Evolutionary conservation across 30 jellyfish, hydroid and myxozoan species (phyloP), one percentile per base, ranked within the genome.

Genomic region (Aurelia sp.): DNA sequence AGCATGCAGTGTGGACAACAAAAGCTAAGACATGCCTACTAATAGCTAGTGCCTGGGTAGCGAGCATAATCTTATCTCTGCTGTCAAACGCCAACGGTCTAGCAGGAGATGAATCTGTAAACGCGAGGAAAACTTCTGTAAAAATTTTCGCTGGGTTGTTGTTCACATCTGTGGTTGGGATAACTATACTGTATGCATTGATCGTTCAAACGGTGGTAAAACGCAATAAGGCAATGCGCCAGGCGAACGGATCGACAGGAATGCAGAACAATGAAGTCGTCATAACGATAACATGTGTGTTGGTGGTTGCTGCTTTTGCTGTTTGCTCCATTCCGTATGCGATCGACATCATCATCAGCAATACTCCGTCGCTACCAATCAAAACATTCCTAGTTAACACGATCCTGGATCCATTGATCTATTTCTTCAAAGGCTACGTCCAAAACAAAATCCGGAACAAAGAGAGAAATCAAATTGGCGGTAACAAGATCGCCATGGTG

Each of bases 11-110:
- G 19, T 81, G 91, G 91, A 81, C 70, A 63, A 48, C 91, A 17
- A 50, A 11, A 8, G 71, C 44, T 44, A 67, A 17, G 47, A 33
- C 70, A 27, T 62, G 59, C 76, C 12, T 53, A 8, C 40, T 67
- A 21, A 81, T 81, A 50, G 91, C 58, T 22, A 67, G 50, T 41
- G 83, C 91, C 9, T 81, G 91, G 91, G 19, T 81, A 18, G 31
- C 70, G 12, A 69, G 91, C 40, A 22, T 81, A 35, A 41, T 71
- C 0, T 20, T 81, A 11, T 58, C 91, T 17, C 40, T 81, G 5
- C 11, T 69, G 17, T 66, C 84, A 33, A 66, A 81, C 69, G 73
- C 66, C 7, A 55, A 69, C 62, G 65, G 91, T 44, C 70, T 66
- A 3, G 81, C 89, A 22, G 62, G 35, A 16, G 52, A 79, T 13